Percentiles rank a stretch among this genome's conserved stretches.
These are phyloP conservation scores for Aphidoletes aphidimyza DNA, from an alignment of 2,888 invertebrate genomes.

Conservation along the genomic window DNA sequence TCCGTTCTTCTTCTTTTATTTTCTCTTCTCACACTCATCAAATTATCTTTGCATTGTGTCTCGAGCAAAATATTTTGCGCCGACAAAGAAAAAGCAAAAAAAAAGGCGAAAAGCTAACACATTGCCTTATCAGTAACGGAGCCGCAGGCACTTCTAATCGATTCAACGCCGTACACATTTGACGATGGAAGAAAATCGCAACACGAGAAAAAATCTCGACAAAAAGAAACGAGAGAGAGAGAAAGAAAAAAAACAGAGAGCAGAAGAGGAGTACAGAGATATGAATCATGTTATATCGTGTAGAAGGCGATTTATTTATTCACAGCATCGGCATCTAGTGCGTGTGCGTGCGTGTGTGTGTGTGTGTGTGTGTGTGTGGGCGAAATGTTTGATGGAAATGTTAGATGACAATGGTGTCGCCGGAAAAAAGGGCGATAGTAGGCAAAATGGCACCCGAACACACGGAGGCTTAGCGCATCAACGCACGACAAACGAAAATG, in stretches of 20 bases:
- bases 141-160: slow-evolving; percentile 38
- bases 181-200: not conserved
- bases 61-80: too few species aligned
- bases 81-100: not conserved
- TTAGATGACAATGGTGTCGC: not conserved
- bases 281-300: slow-evolving; percentile 38
- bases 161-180: slow-evolving; percentile 41
- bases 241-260: not conserved
- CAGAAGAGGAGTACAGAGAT: not conserved
- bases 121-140: slow-evolving; percentile 31
- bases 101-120: not conserved
- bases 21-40: not conserved
- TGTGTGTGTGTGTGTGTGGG: too few species aligned
- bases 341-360: too few species aligned
- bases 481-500: not conserved
- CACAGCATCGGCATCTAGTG: not conserved
- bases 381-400: not conserved
- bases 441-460: not conserved
- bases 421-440: not conserved
- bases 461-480: not conserved
- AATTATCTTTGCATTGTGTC: slow-evolving; percentile 5
- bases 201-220: not conserved
- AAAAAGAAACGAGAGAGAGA: not conserved
- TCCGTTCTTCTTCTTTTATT: too few species aligned
- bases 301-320: slow-evolving; percentile 31